Conservation (phyloP, 2,113 vertebrate genomes). For the Odobenus rosmarus region DNA sequence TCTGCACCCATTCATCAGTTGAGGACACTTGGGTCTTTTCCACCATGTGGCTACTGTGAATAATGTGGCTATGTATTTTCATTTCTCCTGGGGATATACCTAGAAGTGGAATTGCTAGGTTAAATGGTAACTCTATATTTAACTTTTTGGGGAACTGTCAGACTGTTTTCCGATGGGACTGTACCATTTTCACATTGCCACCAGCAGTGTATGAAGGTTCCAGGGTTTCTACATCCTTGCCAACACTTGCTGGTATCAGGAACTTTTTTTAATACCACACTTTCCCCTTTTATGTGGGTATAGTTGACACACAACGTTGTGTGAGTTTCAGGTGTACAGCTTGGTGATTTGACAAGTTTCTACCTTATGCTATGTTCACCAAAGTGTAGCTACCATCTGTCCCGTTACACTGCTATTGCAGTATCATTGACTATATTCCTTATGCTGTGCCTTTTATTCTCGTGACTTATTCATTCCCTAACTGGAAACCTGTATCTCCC, state of each 20-base stretch:
- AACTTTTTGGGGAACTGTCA: background rate
- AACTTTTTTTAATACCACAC: background rate
- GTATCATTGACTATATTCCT: background rate
- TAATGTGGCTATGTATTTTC: background rate
- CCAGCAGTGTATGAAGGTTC: background rate
- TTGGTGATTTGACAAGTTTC: background rate
- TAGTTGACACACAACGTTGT: background rate
- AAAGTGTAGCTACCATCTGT: background rate
- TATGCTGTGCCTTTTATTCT: background rate
- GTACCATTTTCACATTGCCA: background rate
- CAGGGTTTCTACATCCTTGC: background rate
- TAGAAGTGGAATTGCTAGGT: slow-evolving; percentile 6
- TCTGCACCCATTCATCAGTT: background rate
- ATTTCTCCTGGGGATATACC: background rate
- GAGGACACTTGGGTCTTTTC: background rate
- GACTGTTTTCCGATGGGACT: background rate
- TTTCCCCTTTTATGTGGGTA: background rate
- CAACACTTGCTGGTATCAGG: slow-evolving; percentile 2
- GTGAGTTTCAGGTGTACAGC: background rate
- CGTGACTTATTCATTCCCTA: background rate
- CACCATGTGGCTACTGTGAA: background rate
- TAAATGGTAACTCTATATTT: background rate
- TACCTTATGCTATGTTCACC: background rate
- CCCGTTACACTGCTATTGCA: background rate
- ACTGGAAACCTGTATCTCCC: background rate